These are phyloP conservation scores for Buteo buteo DNA, from an alignment of 2,113 vertebrate species.

Conservation along the genomic window DNA sequence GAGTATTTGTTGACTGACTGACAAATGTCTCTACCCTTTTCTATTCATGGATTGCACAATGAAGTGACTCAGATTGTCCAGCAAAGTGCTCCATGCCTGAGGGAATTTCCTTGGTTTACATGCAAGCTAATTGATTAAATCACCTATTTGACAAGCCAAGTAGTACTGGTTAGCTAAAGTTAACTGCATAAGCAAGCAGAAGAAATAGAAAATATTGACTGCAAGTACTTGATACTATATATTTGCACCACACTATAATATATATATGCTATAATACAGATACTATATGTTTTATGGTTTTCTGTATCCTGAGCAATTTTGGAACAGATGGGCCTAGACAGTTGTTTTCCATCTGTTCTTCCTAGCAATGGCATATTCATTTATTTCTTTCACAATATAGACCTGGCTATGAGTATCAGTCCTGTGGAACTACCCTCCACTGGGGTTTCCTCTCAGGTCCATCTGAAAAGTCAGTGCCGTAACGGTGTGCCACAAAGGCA, in stretches of 20 bases:
- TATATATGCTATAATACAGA: not conserved
- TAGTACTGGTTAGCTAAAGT: not conserved
- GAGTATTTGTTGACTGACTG: not conserved
- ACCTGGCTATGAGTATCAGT: not conserved
- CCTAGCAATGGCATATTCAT: not conserved
- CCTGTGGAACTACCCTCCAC: not conserved
- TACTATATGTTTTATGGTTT: not conserved
- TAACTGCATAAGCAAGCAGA: not conserved
- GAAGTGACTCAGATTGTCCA: not conserved
- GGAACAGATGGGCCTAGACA: not conserved
- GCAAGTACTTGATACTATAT: not conserved
- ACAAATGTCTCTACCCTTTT: not conserved
- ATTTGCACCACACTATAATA: not conserved
- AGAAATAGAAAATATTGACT: not conserved
- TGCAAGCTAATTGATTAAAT: conserved; percentile 22
- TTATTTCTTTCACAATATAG: not conserved
- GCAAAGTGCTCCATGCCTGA: not conserved
- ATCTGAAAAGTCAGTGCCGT: not conserved
- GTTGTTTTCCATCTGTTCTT: not conserved
- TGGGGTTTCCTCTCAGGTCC: not conserved
- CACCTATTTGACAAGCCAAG: not conserved
- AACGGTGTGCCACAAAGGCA: not conserved
- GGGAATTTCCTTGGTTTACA: not conserved
- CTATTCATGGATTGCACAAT: conserved; percentile 16
- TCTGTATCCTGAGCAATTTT: not conserved